phyloP scores from a whole-genome alignment of 2,888 invertebrate genomes.

The Platycheirus rosarum region DNA sequence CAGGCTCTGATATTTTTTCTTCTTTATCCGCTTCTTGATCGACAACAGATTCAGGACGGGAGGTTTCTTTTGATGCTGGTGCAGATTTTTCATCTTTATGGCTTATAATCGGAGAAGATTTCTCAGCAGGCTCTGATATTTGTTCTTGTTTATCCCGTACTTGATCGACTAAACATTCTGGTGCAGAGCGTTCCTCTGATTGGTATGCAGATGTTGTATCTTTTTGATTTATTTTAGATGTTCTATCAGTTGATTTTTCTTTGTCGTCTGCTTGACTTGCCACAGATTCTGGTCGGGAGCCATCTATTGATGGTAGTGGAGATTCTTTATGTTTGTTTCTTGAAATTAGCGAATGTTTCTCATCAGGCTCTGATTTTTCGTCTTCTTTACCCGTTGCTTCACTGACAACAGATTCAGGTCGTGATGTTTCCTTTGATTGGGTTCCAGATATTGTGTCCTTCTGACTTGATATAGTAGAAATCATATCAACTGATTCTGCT shows the following conservation, averaged over 20 bases:
- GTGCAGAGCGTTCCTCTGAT: slow-evolving; percentile 50
- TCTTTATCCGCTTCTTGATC: slow-evolving; percentile 39
- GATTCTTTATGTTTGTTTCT: slow-evolving; percentile 27
- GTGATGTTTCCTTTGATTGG: too few species aligned
- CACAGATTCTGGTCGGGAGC: slow-evolving; percentile 79
- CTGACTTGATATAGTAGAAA: neutral
- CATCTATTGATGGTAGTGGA: slow-evolving; percentile 53
- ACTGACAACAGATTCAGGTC: neutral
- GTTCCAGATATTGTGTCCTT: too few species aligned
- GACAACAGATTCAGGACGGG: slow-evolving; percentile 45
- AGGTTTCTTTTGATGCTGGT: slow-evolving; percentile 66
- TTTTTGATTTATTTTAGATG: slow-evolving; percentile 9
- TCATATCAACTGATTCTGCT: neutral
- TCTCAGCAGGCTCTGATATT: slow-evolving; percentile 11
- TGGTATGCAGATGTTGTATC: slow-evolving; percentile 19
- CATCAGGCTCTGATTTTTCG: slow-evolving; percentile 16
- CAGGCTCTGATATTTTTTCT: slow-evolving; percentile 53
- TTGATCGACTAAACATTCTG: slow-evolving; percentile 22
- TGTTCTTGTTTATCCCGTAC: neutral
- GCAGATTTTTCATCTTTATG: slow-evolving; percentile 44
- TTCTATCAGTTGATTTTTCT: slow-evolving; percentile 34
- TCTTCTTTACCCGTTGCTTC: slow-evolving; percentile 55
- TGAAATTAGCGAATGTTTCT: slow-evolving; percentile 33
- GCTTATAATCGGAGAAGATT: slow-evolving; percentile 4
- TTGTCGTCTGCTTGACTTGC: slow-evolving; percentile 75